Evolutionary conservation across 1,140 invertebrate genomes (phyloP).

Genomic region (Triops longicaudatus): DNA sequence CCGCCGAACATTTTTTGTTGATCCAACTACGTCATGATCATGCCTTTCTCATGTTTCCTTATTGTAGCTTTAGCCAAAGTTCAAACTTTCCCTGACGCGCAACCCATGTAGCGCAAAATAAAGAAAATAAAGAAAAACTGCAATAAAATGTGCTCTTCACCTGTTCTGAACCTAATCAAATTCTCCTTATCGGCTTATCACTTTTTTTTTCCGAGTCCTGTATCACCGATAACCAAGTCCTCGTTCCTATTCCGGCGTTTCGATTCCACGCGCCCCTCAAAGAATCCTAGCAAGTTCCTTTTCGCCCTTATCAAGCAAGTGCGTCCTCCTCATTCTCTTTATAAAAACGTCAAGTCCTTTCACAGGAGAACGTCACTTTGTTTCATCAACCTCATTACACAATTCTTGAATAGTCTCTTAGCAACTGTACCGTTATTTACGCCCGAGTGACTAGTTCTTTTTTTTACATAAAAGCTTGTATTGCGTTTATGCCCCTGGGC

Average conservation of each 20-base stretch:
- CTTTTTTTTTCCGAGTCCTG: not conserved
- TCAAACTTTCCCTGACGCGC: not conserved
- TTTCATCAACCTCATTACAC: not conserved
- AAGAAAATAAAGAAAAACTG: not conserved
- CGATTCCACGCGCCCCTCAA: not conserved
- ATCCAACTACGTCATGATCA: not conserved
- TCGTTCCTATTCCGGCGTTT: not conserved
- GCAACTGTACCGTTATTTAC: not conserved
- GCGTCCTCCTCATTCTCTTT: not conserved
- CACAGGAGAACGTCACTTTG: not conserved
- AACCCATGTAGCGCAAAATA: not conserved
- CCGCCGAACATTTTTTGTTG: constrained; percentile 47
- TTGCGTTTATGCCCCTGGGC: not conserved
- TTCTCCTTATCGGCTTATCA: not conserved
- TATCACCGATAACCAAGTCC: not conserved
- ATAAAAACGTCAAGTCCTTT: no score
- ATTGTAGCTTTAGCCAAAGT: not conserved
- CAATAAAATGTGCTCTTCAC: not conserved
- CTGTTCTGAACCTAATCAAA: not conserved
- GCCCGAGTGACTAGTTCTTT: not conserved
- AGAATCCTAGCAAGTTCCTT: not conserved
- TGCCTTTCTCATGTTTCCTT: not conserved
- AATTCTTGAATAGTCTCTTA: not conserved
- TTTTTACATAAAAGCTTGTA: not conserved
- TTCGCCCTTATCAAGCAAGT: not conserved